Evolutionary conservation across 1,140 invertebrate genomes (phyloP).

Genomic region (Lerema accius): DNA sequence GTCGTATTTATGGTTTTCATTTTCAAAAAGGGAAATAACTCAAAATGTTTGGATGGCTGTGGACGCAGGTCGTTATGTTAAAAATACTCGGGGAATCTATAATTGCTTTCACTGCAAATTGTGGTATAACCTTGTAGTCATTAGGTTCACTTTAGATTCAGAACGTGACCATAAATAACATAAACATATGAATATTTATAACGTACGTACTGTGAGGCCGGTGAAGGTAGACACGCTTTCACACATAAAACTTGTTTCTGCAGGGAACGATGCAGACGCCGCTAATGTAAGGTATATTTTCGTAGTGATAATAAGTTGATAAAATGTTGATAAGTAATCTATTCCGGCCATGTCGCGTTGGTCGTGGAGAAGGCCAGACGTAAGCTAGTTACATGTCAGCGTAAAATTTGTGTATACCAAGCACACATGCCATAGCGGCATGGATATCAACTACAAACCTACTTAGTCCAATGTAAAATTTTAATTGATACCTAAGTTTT

Average conservation of each 20-base stretch:
- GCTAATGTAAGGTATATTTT: too few relatives aligned
- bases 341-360: too few relatives aligned
- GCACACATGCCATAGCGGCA: too few relatives aligned
- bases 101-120: constrained; percentile 1
- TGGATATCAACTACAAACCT: too few relatives aligned
- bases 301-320: too few relatives aligned
- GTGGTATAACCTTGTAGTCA: not conserved
- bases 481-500: too few relatives aligned
- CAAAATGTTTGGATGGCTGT: constrained; percentile 28
- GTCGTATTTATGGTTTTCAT: constrained; percentile 6
- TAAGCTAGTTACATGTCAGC: too few relatives aligned
- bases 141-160: not conserved
- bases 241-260: not conserved
- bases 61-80: constrained; percentile 14
- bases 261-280: too few relatives aligned
- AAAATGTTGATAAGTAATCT: too few relatives aligned
- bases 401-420: too few relatives aligned
- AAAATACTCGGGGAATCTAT: constrained; percentile 8
- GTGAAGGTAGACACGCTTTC: not conserved
- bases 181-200: not conserved
- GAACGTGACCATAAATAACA: not conserved
- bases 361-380: too few relatives aligned
- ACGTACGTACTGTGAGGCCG: not conserved
- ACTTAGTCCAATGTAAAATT: too few relatives aligned
- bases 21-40: constrained; percentile 30